Percentiles rank a stretch among this genome's conserved stretches.
Evolutionary conservation across 2,113 vertebrate species (phyloP).

Genomic region (Hippopotamus amphibius): DNA sequence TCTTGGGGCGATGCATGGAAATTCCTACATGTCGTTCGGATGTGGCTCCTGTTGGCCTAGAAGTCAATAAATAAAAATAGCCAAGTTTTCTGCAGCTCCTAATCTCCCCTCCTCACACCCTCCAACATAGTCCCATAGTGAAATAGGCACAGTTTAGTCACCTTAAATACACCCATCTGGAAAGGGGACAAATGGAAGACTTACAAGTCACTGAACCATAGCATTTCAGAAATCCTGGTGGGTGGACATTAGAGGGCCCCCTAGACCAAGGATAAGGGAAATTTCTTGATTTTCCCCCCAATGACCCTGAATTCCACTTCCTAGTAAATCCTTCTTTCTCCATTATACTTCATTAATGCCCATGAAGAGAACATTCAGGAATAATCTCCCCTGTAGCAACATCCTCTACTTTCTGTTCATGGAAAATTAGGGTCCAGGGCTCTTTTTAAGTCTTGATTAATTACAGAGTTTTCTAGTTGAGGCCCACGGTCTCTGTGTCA

Average conservation of each 20-base stretch:
- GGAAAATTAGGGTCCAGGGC: background rate
- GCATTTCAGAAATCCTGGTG: background rate
- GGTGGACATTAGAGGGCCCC: background rate
- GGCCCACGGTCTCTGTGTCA: background rate
- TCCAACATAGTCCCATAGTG: background rate
- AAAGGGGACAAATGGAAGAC: background rate
- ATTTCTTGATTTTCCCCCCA: background rate
- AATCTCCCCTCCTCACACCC: fast-evolving
- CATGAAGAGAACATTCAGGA: background rate
- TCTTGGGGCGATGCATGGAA: background rate
- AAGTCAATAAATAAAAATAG: background rate
- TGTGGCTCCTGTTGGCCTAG: background rate
- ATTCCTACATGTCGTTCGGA: background rate
- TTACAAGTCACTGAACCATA: background rate
- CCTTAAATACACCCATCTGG: background rate
- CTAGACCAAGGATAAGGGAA: fast-evolving
- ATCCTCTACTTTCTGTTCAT: background rate
- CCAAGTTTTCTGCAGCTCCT: background rate
- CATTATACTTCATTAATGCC: background rate
- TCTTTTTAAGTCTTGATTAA: background rate
- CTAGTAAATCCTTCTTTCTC: background rate
- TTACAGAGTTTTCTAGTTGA: background rate
- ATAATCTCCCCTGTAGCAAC: background rate
- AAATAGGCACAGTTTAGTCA: background rate
- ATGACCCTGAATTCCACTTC: background rate